phyloP scores from a whole-genome alignment of 2,797 vertebrate genomes.

The Muscicapa striata region DNA sequence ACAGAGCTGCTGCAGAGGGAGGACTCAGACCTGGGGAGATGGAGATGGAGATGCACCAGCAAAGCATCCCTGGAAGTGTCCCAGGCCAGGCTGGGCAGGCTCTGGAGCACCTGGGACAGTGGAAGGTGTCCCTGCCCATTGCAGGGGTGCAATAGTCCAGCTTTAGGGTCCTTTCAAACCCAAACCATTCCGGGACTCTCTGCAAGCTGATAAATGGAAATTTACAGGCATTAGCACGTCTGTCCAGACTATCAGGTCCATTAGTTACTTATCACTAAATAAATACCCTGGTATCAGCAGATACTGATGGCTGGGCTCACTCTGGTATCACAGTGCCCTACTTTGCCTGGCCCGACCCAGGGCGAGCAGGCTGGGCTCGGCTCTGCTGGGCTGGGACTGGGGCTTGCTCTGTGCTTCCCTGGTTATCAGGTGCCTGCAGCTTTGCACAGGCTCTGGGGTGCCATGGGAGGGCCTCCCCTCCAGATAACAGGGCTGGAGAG shows the following conservation, averaged over 20 bases:
- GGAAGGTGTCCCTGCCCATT: not conserved
- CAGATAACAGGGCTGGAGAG: not conserved
- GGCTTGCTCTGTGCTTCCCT: not conserved
- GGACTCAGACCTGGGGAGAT: too few species aligned
- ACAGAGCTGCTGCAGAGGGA: not conserved
- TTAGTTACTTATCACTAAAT: not conserved
- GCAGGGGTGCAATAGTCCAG: not conserved
- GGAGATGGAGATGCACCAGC: not conserved
- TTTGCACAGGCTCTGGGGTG: not conserved
- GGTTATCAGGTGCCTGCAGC: not conserved
- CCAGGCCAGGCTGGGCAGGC: rapidly evolving
- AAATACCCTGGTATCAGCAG: not conserved
- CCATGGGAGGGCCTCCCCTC: not conserved
- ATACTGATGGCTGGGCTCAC: not conserved
- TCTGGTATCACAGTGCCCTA: not conserved
- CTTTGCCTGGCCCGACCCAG: not conserved
- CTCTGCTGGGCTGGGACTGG: not conserved
- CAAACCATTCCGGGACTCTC: not conserved
- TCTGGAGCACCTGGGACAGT: not conserved
- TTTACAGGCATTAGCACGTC: not conserved
- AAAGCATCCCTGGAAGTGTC: not conserved
- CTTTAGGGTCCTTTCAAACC: not conserved
- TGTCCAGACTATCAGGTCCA: not conserved
- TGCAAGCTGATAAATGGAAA: not conserved
- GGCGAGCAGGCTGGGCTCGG: not conserved